Percentiles rank a stretch among this genome's conserved stretches.
Evolutionary conservation across 2,797 vertebrate species (phyloP).

Genomic region (Dallia pectoralis): DNA sequence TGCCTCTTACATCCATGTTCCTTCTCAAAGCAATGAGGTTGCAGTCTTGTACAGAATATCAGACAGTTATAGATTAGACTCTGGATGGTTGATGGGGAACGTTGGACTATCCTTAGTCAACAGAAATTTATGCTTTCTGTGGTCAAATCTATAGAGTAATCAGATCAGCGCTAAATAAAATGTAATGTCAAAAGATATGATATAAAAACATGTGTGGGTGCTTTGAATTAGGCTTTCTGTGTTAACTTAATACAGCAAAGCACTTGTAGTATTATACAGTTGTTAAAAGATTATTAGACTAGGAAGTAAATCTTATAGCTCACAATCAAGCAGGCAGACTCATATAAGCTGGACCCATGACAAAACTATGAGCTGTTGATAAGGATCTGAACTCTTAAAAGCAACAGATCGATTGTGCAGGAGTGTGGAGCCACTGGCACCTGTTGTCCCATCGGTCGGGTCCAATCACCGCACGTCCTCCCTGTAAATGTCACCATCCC

Average conservation of each 20-base stretch:
- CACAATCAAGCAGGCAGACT: background rate
- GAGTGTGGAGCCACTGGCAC: constrained; percentile 50
- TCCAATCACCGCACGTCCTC: constrained; percentile 7
- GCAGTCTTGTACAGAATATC: no score
- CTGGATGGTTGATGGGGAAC: no score
- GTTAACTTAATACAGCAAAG: no score
- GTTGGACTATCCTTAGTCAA: no score
- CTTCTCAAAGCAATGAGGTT: no score
- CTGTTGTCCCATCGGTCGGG: constrained; percentile 68
- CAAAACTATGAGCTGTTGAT: background rate
- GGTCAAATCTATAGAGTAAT: no score
- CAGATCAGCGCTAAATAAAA: no score
- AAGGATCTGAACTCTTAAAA: no score
- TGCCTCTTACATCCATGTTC: no score
- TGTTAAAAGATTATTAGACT: background rate
- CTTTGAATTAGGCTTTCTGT: background rate
- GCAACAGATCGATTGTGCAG: no score
- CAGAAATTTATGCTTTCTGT: no score
- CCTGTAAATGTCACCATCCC: background rate
- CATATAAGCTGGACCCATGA: background rate
- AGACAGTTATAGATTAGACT: no score
- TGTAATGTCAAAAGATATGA: background rate
- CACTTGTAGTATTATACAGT: background rate
- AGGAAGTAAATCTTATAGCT: background rate
- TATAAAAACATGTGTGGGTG: background rate